These are phyloP conservation scores for Thripadectes ignobilis DNA, from an alignment of 2,797 vertebrate genomes.

Conservation along the genomic window DNA sequence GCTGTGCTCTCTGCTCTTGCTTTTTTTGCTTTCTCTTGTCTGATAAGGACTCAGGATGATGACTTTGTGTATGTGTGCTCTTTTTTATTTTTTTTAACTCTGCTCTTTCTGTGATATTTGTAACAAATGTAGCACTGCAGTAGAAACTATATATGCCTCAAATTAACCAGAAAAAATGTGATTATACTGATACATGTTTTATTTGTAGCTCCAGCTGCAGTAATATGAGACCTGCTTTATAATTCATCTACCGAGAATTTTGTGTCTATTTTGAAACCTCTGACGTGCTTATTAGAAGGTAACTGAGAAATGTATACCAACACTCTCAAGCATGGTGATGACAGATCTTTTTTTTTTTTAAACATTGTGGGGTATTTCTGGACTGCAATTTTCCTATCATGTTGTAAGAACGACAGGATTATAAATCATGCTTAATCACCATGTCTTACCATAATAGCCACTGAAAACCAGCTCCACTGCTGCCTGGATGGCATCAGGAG, in stretches of 20 bases:
- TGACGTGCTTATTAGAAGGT: background rate
- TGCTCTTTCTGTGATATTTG: background rate
- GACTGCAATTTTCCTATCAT: background rate
- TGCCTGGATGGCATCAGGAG: background rate
- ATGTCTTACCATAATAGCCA: background rate
- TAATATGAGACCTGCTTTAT: background rate
- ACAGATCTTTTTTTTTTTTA: background rate
- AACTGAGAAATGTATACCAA: background rate
- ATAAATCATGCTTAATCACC: background rate
- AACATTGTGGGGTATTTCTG: background rate
- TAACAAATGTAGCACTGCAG: background rate
- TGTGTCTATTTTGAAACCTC: conserved; percentile 27
- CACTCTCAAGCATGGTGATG: background rate
- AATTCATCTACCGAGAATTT: conserved; percentile 4
- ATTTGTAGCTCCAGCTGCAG: background rate
- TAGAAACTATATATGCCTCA: background rate
- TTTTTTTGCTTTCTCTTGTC: background rate
- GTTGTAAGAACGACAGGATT: background rate
- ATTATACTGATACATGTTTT: background rate
- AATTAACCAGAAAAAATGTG: background rate
- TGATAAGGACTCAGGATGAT: background rate
- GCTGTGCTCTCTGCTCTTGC: background rate
- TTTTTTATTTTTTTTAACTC: background rate
- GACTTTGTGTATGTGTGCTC: background rate
- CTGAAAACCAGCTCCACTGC: conserved; percentile 2